Percentiles rank a stretch among this genome's conserved stretches.
Conservation (phyloP, 35 echinoderm and acorn worm genomes). For the Hemicentrotus pulcherrimus region DNA sequence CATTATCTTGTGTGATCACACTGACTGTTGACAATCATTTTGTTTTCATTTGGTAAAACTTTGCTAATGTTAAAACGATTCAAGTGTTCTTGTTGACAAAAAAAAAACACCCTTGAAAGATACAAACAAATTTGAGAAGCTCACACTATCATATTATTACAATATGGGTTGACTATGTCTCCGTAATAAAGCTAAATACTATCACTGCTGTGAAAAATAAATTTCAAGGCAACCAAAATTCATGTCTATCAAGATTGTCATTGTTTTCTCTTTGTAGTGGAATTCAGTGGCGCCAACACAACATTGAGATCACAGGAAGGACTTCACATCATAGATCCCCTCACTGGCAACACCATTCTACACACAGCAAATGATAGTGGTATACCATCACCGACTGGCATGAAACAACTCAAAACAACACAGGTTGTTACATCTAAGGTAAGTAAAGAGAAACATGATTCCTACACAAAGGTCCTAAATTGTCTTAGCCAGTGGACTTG, state of each 20-base stretch:
- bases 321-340: slow-evolving; percentile 40
- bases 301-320: slow-evolving; percentile 46
- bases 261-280: slow-evolving; percentile 30
- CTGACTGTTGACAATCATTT: too few species aligned
- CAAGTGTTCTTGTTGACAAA: too few species aligned
- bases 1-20: too few species aligned
- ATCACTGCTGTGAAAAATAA: too few species aligned
- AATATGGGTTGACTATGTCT: too few species aligned
- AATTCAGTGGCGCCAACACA: slow-evolving; percentile 58
- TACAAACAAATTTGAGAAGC: too few species aligned
- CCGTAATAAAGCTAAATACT: too few species aligned
- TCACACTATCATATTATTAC: too few species aligned
- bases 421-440: slow-evolving; percentile 39
- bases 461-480: too few species aligned
- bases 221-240: neutral
- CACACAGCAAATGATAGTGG: slow-evolving; percentile 50
- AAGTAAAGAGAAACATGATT: neutral
- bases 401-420: slow-evolving; percentile 31
- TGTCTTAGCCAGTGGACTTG: neutral
- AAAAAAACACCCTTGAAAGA: too few species aligned
- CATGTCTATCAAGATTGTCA: neutral
- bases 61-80: too few species aligned
- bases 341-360: slow-evolving; percentile 48
- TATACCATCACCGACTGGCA: slow-evolving; percentile 17
- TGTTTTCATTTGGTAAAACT: too few species aligned